Base-by-base conservation (phyloP, 2,113 vertebrate genomes). In the Peucedramus taeniatus region DNA sequence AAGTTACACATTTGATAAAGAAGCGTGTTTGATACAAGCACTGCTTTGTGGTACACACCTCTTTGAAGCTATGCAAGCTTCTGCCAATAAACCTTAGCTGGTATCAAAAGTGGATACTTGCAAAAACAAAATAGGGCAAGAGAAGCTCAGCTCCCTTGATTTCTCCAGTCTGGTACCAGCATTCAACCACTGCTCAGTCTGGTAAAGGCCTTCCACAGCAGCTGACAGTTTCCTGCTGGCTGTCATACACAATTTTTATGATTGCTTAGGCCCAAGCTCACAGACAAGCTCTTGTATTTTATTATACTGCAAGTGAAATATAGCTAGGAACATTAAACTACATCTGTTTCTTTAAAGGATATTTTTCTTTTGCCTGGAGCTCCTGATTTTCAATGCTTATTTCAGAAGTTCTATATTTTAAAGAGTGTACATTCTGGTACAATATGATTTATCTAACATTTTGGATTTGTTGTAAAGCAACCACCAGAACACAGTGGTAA, bases 301-400 rank as follows among this genome's bases (percentile, higher is more conserved):
- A 80, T 72, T 63, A 66, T 31, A 83, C 23, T 77, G 20, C 39
- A 89, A 83, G 39, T 79, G 27, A 87, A 74, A 75, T 14, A 39
- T 19, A 59, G 33, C 35, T 26, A 44, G 40, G 40, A 81, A 86
- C 47, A 64, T 71, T 71, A 92, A 92, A 51, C 17, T 78, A 56
- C 47, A 91, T 60, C 60, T 91, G 26, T 30, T 92, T 64, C 40
- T 79, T 79, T 63, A 89, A 86, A 87, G 27, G 23, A 23, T 31
- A 39, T 35, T 83, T 75, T 88, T 65, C 22, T 78, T 77, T 79
- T 68, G 57, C 53, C 45, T 71, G 5, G 37, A 84, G 60, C 35
- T 49, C 27, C 31, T 83, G 24, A 44, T 78, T 91, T 57, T 69
- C 74, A 82, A 40, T n/a, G 10, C 12, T 89, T 72, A 78, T 71